These are phyloP conservation scores for Neoseiulus cucumeris DNA, from an alignment of 1,140 invertebrate genomes.

Conservation along the genomic window DNA sequence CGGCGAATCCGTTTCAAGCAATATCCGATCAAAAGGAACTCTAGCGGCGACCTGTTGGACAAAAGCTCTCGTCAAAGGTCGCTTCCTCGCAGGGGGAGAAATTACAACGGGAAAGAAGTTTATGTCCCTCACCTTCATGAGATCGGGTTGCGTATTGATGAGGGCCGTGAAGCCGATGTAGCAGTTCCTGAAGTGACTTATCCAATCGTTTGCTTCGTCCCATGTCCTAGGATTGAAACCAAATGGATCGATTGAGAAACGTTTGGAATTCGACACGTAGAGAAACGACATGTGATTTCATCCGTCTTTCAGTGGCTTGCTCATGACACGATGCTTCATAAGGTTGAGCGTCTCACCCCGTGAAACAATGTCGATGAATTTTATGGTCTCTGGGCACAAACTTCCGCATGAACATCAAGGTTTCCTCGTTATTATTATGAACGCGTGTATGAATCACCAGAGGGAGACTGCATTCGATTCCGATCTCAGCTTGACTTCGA, in stretches of 20 bases:
- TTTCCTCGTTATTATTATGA: background rate
- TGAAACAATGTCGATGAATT: conserved; percentile 2
- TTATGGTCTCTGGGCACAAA: background rate
- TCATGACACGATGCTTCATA: background rate
- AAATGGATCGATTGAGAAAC: background rate
- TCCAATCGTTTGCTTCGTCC: background rate
- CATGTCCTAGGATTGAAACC: background rate
- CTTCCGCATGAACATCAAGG: background rate
- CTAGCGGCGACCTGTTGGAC: background rate
- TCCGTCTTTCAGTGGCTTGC: no score
- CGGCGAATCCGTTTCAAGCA: background rate
- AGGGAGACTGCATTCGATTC: background rate
- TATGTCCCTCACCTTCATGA: background rate
- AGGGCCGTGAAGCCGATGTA: background rate
- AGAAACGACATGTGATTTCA: no score
- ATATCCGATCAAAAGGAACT: background rate
- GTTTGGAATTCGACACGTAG: background rate
- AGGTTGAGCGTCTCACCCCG: background rate
- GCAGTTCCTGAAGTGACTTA: background rate
- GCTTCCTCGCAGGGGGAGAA: no score
- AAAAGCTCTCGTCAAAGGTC: no score
- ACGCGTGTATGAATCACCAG: background rate
- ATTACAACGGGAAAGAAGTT: no score
- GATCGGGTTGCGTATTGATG: conserved; percentile 6
- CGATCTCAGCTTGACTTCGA: background rate